A percentile compares a stretch with the other conserved stretches of the same genome.
These are phyloP conservation scores for Palythoa grandiflora DNA, from an alignment of 92 coral and sea anemone species.

Conservation along the genomic window DNA sequence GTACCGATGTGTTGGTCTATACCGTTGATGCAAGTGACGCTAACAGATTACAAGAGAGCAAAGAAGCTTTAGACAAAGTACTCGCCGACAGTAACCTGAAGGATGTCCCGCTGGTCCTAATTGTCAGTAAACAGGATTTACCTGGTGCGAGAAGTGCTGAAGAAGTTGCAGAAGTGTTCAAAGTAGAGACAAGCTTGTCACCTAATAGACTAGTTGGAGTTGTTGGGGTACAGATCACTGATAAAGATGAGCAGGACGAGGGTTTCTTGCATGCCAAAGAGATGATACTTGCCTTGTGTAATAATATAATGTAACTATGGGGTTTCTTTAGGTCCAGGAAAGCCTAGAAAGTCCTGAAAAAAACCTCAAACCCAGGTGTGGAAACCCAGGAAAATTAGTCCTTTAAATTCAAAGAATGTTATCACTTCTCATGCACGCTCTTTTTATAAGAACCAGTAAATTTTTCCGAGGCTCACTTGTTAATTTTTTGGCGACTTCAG, in stretches of 20 bases:
- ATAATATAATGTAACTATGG: neutral
- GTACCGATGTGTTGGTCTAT: conserved; percentile 76
- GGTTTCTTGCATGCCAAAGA: conserved; percentile 74
- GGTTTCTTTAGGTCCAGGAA: too few relatives aligned
- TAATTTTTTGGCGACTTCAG: too few relatives aligned
- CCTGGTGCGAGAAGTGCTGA: conserved; percentile 65
- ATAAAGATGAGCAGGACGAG: conserved; percentile 44
- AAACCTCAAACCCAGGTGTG: too few relatives aligned
- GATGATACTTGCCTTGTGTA: conserved; percentile 69
- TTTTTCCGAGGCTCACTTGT: too few relatives aligned
- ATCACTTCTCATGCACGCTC: too few relatives aligned
- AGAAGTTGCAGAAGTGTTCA: conserved; percentile 69
- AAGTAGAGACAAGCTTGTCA: conserved; percentile 49
- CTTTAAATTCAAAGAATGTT: too few relatives aligned
- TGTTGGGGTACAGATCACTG: conserved; percentile 74
- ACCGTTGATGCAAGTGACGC: conserved; percentile 79
- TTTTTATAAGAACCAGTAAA: too few relatives aligned
- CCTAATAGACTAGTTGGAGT: conserved; percentile 53
- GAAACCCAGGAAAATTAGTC: too few relatives aligned
- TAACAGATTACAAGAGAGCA: conserved; percentile 77
- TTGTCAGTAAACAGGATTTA: conserved; percentile 82
- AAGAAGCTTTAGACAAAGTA: conserved; percentile 64
- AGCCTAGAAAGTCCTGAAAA: too few relatives aligned
- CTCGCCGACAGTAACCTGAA: conserved; percentile 72
- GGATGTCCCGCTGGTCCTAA: conserved; percentile 80